Base-by-base conservation (phyloP, 2,888 invertebrate genomes). In the Hymenopus coronatus region DNA sequence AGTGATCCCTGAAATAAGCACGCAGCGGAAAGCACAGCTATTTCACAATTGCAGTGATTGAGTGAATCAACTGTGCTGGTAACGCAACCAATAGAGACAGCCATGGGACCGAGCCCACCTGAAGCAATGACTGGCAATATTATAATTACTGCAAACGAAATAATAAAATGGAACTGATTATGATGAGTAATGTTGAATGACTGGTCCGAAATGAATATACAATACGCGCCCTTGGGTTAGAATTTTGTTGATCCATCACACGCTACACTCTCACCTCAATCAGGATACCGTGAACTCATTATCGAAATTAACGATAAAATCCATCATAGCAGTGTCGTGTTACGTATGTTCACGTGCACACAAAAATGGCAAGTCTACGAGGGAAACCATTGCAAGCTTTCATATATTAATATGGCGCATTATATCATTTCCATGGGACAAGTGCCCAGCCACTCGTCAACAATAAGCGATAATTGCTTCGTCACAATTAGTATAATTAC, bases 401-500 rank as follows among this genome's bases (percentile, higher is more conserved):
- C 54, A 70, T 70, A 70, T 70, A 70, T 70, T 70, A 70, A 70
- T 70, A 70, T 20, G 54, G 25, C 54, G 54, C 54, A 70, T 70
- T 70, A 70, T 70, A 70, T 70, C 54, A 70, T 70, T 70, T 70
- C 54, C 54, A 40, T 40, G 40, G 40, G 40, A 40, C 40, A 70
- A 70, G 54, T 70, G 54, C 54, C 54, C 54, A 70, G 54, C 54
- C 54, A 70, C 87, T 54, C n/a, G 12, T 14, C 82, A 87, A 87
- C 82, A 87, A 87, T 87, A 82, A 82, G 82, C 87, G 82, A 82
- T 87, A 87, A 87, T 87, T 87, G 87, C 87, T 87, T 87, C 81
- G 87, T 87, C 40, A 82, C 87, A 87, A 87, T 87, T 87, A 87
- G 82, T 81, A 82, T 87, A 87, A 87, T 87, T 87, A 87, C 54